Conservation (phyloP, 1,140 invertebrate species). For the Aphelinus certus region DNA sequence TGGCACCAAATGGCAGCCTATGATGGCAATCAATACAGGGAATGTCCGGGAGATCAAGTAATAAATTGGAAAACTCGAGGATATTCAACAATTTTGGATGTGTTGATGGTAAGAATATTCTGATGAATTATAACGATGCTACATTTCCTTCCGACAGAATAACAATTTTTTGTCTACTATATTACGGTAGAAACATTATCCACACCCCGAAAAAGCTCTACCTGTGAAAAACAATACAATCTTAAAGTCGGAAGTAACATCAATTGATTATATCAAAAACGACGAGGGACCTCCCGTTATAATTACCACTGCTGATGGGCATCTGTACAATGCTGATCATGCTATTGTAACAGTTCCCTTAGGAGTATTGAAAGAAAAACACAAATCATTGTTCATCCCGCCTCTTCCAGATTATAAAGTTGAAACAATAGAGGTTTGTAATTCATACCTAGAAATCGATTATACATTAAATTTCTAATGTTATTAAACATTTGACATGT, state of each 20-base stretch:
- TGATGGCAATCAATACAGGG: conserved; percentile 64
- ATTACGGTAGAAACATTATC: too few species aligned
- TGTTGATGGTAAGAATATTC: conserved; percentile 65
- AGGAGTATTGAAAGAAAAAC: conserved; percentile 74
- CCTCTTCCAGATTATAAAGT: conserved; percentile 70
- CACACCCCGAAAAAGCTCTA: conserved; percentile 45
- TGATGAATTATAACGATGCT: too few species aligned
- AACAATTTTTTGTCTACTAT: not conserved
- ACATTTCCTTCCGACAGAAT: not conserved
- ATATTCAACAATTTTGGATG: conserved; percentile 68
- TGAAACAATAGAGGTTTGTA: conserved; percentile 67
- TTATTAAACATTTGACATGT: conserved; percentile 1
- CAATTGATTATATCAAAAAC: conserved; percentile 39
- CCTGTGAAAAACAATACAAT: conserved; percentile 54
- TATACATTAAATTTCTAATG: conserved; percentile 15
- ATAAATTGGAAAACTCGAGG: conserved; percentile 72
- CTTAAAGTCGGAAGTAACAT: conserved; percentile 51
- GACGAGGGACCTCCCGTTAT: conserved; percentile 47
- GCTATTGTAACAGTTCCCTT: conserved; percentile 76
- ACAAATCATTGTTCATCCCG: conserved; percentile 71
- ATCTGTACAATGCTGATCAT: conserved; percentile 69
- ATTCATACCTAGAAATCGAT: not conserved
- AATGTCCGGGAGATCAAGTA: conserved; percentile 67
- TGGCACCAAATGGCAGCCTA: conserved; percentile 68
- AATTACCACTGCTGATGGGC: conserved; percentile 70